Percentiles rank a stretch among this genome's conserved stretches.
These are phyloP conservation scores for Plecturocebus donacophilus DNA, from an alignment of 2,113 vertebrate species.

Conservation along the genomic window DNA sequence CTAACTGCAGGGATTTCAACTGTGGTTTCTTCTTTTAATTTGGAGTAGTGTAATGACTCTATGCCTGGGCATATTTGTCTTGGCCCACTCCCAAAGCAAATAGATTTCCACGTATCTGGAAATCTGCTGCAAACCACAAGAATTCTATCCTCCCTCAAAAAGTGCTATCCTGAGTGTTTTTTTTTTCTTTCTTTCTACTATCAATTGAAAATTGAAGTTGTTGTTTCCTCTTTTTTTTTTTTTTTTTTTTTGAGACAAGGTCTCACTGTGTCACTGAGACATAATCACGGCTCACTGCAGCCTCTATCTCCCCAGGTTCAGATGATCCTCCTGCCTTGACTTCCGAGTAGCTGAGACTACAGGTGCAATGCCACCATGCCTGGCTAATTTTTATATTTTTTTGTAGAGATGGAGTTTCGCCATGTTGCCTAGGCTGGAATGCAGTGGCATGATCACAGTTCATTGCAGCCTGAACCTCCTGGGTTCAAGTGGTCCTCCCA, in stretches of 20 bases:
- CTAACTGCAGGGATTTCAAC: neutral
- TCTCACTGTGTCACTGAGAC: too few species aligned
- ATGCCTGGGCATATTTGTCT: neutral
- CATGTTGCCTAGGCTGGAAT: neutral
- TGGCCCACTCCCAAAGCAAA: neutral
- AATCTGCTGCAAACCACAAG: neutral
- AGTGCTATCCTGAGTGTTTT: neutral
- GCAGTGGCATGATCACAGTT: neutral
- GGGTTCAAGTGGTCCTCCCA: neutral
- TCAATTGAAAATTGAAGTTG: neutral
- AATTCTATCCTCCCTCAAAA: neutral
- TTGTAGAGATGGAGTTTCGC: too few species aligned
- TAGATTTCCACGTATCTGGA: neutral
- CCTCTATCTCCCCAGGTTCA: too few species aligned
- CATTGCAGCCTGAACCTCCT: neutral
- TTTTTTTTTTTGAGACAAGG: too few species aligned
- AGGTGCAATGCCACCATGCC: too few species aligned
- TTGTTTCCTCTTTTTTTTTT: neutral
- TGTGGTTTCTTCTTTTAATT: constrained; percentile 37
- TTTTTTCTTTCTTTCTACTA: neutral
- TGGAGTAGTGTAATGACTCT: neutral
- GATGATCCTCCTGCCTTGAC: too few species aligned
- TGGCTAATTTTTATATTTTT: too few species aligned
- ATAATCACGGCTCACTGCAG: too few species aligned
- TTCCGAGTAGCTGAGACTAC: too few species aligned